These are phyloP conservation scores for Noctua pronuba DNA, from an alignment of 2,888 invertebrate species.

Conservation along the genomic window DNA sequence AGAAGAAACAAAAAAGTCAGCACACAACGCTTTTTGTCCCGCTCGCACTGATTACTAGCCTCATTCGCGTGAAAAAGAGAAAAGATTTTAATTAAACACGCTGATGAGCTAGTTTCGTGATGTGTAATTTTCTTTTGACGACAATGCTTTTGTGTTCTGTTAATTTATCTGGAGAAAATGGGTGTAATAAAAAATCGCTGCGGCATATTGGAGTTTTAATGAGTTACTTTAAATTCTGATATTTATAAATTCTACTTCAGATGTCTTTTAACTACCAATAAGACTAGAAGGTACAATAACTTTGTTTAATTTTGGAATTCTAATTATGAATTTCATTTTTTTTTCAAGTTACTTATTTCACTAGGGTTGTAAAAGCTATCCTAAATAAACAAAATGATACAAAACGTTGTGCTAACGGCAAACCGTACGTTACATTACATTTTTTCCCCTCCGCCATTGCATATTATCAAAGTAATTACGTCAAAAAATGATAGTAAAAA, in stretches of 20 bases:
- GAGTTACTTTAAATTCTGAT: conserved; percentile 39
- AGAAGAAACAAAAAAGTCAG: conserved; percentile 71
- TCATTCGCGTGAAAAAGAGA: conserved; percentile 66
- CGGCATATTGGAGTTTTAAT: conserved; percentile 54
- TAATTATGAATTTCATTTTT: neutral
- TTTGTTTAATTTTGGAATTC: neutral
- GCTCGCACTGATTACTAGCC: conserved; percentile 64
- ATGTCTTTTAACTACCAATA: neutral
- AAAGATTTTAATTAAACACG: conserved; percentile 74
- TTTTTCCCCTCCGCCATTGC: conserved; percentile 40
- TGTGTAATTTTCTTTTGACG: conserved; percentile 75
- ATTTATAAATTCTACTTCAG: neutral
- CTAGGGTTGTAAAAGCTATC: conserved; percentile 12
- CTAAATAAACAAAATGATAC: conserved; percentile 58
- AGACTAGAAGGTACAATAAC: neutral
- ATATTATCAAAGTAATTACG: conserved; percentile 67
- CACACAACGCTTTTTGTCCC: conserved; percentile 64
- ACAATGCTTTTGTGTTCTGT: conserved; percentile 65
- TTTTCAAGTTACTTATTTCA: neutral
- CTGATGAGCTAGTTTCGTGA: conserved; percentile 71
- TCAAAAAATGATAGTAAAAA: conserved; percentile 65
- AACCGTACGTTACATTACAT: conserved; percentile 55
- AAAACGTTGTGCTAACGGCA: conserved; percentile 40
- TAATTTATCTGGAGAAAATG: conserved; percentile 60
- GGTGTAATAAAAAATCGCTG: conserved; percentile 46